These are phyloP conservation scores for Apis cerana DNA, from an alignment of 1,140 invertebrate species.

Conservation along the genomic window DNA sequence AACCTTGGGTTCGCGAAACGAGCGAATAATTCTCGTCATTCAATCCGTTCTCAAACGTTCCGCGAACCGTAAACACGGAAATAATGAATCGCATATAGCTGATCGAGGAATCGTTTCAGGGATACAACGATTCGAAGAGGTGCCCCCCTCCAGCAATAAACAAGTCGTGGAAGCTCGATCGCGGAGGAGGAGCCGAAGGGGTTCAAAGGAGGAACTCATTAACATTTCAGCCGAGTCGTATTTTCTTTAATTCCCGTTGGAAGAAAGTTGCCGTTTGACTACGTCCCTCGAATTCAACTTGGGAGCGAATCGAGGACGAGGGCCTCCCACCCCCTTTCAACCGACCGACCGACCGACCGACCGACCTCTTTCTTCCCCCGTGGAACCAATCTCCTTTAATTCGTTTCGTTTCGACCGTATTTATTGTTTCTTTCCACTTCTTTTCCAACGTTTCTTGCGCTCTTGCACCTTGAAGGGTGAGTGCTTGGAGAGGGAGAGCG, in stretches of 20 bases:
- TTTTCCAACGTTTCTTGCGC: too few relatives aligned
- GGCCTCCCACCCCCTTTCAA: neutral
- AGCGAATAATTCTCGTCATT: too few relatives aligned
- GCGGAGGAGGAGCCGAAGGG: neutral
- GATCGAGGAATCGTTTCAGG: neutral
- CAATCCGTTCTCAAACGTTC: too few relatives aligned
- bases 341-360: too few relatives aligned
- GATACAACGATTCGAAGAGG: neutral
- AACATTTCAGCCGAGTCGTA: constrained; percentile 36
- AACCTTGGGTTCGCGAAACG: too few relatives aligned
- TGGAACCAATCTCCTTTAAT: constrained; percentile 1
- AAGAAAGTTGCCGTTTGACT: constrained; percentile 24
- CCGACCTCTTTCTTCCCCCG: neutral
- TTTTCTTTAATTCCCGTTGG: constrained; percentile 34
- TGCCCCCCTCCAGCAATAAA: neutral
- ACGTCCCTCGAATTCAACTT: constrained; percentile 22
- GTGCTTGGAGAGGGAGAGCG: too few relatives aligned
- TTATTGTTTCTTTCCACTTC: constrained; percentile 7
- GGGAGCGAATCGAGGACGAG: neutral
- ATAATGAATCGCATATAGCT: too few relatives aligned
- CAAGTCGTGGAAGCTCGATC: constrained; percentile 13
- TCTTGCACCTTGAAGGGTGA: too few relatives aligned
- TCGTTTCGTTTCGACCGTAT: neutral
- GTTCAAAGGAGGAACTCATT: constrained; percentile 31
- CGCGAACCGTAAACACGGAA: too few relatives aligned